Evolutionary conservation across 2,113 vertebrate species (phyloP), one percentile per base, ranked within the genome.

Genomic region (Paramormyrops kingsleyae): DNA sequence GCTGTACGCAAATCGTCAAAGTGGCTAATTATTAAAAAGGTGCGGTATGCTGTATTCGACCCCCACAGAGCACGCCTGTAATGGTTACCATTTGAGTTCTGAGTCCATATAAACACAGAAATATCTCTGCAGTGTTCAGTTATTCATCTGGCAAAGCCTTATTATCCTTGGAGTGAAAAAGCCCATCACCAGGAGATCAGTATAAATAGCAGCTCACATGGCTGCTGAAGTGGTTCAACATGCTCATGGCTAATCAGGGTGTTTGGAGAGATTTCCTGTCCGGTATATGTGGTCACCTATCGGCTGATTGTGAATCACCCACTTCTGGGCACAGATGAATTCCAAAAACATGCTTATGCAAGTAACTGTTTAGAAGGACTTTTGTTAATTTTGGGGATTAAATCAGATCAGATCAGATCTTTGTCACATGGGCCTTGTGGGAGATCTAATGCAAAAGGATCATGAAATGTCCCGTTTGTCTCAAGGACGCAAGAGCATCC

Each of bases 231-330:
- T 84, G 89, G 83, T 86, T 92, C 87, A 89, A 89, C 87, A 70
- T 44, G 77, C 70, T 31, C 39, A 56, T 84, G 93, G 93, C 90
- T 62, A 93, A 94, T 94, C 92, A 94, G 89, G 59, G 87, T 49
- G 31, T 70, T 80, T 66, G 50, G 84, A 90, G 84, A 50, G 80
- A 77, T 77, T 90, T 92, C 92, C 92, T 89, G 92, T 94, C 88
- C 87, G 89, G 35, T 59, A 90, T 83, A 90, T 83, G 90, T 83
- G 62, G 92, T 47, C 83, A n/a, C 19, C 17, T 44, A 24, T n/a
- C 0, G 80, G 47, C 39, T 47, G 42, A 80, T 42, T 80, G 35
- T 19, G 19, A 80, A 42, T 80, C 74, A 80, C 15, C 31, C 74
- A 80, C 31, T 42, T 80, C 35, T 80, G 31, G 35, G 74, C 5